Base-by-base conservation (phyloP, 2,113 vertebrate species). In the Pogona vitticeps region DNA sequence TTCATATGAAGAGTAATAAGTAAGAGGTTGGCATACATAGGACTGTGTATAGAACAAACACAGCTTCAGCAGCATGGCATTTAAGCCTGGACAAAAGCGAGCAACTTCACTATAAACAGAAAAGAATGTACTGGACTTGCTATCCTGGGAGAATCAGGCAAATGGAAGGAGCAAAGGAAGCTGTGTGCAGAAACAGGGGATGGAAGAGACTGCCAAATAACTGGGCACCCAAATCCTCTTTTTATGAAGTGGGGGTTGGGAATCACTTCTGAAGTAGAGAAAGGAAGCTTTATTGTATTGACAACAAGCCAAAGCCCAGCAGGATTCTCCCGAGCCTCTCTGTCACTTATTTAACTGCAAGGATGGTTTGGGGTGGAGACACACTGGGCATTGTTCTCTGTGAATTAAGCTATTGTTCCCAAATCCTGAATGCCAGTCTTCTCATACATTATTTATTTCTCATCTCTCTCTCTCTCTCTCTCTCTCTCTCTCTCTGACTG, bases 341-440 rank as follows among this genome's bases (percentile, higher is more conserved):
- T 76, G 71, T 42, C 77, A 80, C 10, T 79, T 89, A 9, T 80
- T 14, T 76, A 86, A 86, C 76, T 88, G 86, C 40, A 92, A 90
- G 86, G 40, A 76, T 86, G 77, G 40, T 13, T 20, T 70, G 21
- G 79, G 63, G 2, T 23, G 63, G 63, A 26, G 9, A 26, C 42
- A 28, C 23, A 61, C 75, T 46, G 26, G 18, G 23, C 86, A 70
- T 88, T 95, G 83, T 89, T 63, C 70, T 79, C 91, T 89, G 85
- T 90, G 86, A 93, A 94, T 94, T 92, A 93, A 90, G 67, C 65
- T 85, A 88, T 88, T 85, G 59, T 90, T 89, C 72, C 61, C 89
- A 79, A 80, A 91, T 71, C 80, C 31, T 86, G 90, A 71, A 83
- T 87, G 21, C 56, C 28, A 80, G 72, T 84, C 86, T 86, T 80